Percentiles rank a stretch among this genome's conserved stretches.
Conservation (phyloP, 2,113 vertebrate species). For the Pterocles gutturalis region DNA sequence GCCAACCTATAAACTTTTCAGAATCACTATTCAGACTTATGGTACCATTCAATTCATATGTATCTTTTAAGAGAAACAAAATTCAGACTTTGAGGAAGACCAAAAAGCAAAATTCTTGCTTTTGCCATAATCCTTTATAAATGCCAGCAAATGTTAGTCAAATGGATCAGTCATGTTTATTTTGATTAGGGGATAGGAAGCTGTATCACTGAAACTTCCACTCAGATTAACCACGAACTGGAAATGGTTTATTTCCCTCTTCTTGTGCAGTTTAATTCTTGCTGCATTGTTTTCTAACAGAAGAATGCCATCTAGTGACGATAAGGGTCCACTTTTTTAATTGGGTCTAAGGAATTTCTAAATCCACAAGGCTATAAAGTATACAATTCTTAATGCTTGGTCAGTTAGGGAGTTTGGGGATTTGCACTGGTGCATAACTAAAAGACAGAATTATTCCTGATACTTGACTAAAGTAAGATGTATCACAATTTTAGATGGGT, state of each 20-base stretch:
- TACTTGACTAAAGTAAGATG: not conserved
- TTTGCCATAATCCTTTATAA: not conserved
- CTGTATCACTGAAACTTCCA: not conserved
- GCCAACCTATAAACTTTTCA: not conserved
- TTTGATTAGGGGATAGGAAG: not conserved
- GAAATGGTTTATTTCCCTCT: not conserved
- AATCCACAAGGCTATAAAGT: not conserved
- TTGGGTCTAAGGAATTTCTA: not conserved
- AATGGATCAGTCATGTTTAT: not conserved
- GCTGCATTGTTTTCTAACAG: not conserved
- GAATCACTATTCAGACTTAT: not conserved
- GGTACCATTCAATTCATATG: not conserved
- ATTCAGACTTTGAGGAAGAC: not conserved
- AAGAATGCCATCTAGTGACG: constrained; percentile 73
- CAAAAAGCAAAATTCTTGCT: not conserved
- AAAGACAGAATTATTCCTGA: not conserved
- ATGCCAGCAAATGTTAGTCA: not conserved
- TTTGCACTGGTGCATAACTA: not conserved
- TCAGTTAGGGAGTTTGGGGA: not conserved
- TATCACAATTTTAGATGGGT: not conserved
- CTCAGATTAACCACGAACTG: not conserved
- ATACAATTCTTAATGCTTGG: not conserved
- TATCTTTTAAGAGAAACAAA: not conserved
- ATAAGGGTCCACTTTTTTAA: not conserved
- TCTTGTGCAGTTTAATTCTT: not conserved